Conservation (phyloP, 1,140 invertebrate genomes). For the Catajapyx aquilonaris region DNA sequence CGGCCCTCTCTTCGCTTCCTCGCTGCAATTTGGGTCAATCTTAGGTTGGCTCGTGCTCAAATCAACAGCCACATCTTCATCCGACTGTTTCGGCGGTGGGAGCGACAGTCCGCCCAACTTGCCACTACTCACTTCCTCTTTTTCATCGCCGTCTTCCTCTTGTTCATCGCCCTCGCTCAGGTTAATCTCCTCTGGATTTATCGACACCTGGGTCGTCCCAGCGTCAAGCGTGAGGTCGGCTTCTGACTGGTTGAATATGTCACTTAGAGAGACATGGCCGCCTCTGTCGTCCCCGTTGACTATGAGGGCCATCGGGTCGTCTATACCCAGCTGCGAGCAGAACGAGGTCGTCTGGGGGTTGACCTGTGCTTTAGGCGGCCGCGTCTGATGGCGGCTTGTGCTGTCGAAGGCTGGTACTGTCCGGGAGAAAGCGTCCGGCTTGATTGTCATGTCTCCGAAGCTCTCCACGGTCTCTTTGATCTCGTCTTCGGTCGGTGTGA, state of each 20-base stretch:
- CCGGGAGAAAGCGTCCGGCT: too few relatives aligned
- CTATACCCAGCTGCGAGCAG: slow-evolving; percentile 55
- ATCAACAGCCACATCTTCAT: slow-evolving; percentile 1
- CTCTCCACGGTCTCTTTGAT: slow-evolving; percentile 35
- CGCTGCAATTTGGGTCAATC: background rate
- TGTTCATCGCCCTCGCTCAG: background rate
- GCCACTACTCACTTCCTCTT: slow-evolving; percentile 1
- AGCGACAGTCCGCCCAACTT: too few relatives aligned
- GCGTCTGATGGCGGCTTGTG: too few relatives aligned
- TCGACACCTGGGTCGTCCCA: background rate
- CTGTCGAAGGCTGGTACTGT: too few relatives aligned
- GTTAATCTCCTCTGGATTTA: slow-evolving; percentile 1
- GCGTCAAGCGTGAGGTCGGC: slow-evolving; percentile 1
- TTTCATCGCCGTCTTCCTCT: background rate
- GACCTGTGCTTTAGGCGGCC: too few relatives aligned
- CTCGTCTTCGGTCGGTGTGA: slow-evolving; percentile 53
- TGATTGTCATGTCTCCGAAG: slow-evolving; percentile 42
- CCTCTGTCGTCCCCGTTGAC: slow-evolving; percentile 18
- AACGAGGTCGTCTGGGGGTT: slow-evolving; percentile 68
- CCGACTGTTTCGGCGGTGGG: slow-evolving; percentile 5
- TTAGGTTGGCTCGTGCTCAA: background rate
- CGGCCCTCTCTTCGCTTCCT: background rate
- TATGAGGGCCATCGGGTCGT: slow-evolving; percentile 42
- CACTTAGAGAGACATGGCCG: slow-evolving; percentile 4
- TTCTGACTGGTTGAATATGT: background rate